phyloP scores from a whole-genome alignment of 2,888 invertebrate genomes.

The Andrena bucephala region DNA sequence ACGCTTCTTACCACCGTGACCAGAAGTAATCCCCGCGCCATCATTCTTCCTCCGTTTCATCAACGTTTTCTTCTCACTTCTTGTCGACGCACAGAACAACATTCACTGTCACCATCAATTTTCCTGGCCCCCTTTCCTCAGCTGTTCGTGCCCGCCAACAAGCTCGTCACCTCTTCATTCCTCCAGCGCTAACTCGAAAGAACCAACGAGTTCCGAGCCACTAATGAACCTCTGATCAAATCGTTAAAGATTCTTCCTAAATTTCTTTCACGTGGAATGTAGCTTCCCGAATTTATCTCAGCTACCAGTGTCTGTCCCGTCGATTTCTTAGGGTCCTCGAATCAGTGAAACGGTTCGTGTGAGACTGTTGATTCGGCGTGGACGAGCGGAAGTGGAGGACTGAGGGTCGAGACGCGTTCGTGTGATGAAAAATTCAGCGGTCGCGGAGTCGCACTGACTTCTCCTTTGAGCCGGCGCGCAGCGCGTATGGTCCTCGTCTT shows the following conservation, averaged over 20 bases:
- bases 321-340: background rate
- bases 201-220: background rate
- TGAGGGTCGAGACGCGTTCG: slow-evolving; percentile 14
- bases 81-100: slow-evolving; percentile 16
- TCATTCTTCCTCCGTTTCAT: slow-evolving; percentile 55
- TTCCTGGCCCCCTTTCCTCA: background rate
- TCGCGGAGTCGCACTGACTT: slow-evolving; percentile 30
- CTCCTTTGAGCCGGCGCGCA: slow-evolving; percentile 31
- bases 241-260: background rate
- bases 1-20: slow-evolving; percentile 61
- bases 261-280: background rate
- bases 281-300: background rate
- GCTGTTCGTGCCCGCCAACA: background rate
- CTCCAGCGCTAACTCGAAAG: background rate
- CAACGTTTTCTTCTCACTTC: slow-evolving; percentile 35
- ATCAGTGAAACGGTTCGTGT: background rate
- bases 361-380: background rate
- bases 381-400: background rate
- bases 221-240: background rate
- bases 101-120: slow-evolving; percentile 48
- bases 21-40: slow-evolving; percentile 46
- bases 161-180: background rate
- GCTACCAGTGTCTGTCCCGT: background rate
- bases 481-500: slow-evolving; percentile 40
- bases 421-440: slow-evolving; percentile 47